phyloP scores from a whole-genome alignment of 2,888 invertebrate species.

The Morpho achilles region DNA sequence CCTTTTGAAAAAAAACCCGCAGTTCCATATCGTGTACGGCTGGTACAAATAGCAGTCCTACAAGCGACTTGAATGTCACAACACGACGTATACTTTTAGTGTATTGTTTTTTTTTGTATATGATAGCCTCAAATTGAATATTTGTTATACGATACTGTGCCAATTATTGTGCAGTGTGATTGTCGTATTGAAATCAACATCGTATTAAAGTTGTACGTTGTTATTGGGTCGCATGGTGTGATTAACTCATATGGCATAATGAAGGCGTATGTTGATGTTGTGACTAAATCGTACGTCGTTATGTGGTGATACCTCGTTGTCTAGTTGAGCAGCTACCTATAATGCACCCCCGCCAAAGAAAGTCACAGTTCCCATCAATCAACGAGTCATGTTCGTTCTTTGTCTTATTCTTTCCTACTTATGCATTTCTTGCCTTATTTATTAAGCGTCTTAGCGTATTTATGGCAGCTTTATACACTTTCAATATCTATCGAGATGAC shows the following conservation, averaged over 20 bases:
- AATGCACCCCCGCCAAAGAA: slow-evolving; percentile 15
- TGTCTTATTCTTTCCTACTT: slow-evolving; percentile 18
- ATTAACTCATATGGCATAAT: too few species aligned
- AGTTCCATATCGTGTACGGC: not conserved
- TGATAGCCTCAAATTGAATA: too few species aligned
- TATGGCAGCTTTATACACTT: slow-evolving; percentile 9
- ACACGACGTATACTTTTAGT: too few species aligned
- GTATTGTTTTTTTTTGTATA: too few species aligned
- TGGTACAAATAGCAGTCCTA: not conserved
- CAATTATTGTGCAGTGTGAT: too few species aligned
- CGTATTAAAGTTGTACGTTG: too few species aligned
- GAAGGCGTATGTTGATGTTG: not conserved
- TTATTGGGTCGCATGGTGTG: too few species aligned
- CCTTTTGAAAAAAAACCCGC: too few species aligned
- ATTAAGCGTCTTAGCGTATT: slow-evolving; percentile 7
- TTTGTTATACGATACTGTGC: too few species aligned
- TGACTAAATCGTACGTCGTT: not conserved
- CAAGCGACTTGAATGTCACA: not conserved
- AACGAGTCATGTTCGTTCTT: slow-evolving; percentile 2
- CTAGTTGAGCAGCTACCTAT: not conserved
- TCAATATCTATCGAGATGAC: not conserved
- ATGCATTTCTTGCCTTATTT: slow-evolving; percentile 24
- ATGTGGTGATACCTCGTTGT: not conserved
- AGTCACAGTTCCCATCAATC: slow-evolving; percentile 16
- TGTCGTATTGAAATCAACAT: too few species aligned